Conservation (phyloP, 1,140 invertebrate species). For the Drosophila grimshawi region DNA sequence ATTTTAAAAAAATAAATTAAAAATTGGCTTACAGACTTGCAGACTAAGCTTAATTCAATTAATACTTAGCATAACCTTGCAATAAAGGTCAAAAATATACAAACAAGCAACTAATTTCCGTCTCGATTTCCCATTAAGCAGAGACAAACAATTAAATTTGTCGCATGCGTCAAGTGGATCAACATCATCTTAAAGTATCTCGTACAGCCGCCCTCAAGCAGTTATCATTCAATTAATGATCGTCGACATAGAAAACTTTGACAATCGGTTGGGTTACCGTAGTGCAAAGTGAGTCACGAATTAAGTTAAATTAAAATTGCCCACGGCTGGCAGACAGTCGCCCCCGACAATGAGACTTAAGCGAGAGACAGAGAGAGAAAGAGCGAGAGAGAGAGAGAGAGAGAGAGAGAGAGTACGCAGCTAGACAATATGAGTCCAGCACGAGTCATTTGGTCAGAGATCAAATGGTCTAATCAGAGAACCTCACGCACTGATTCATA, state of each 20-base stretch:
- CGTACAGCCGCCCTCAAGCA: constrained; percentile 6
- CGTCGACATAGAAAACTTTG: constrained; percentile 46
- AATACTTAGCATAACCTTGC: constrained; percentile 53
- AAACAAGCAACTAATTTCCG: constrained; percentile 38
- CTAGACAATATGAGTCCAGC: constrained; percentile 49
- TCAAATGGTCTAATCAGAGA: constrained; percentile 67
- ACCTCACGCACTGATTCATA: constrained; percentile 70
- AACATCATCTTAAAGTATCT: constrained; percentile 45
- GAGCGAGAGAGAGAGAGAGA: constrained; percentile 13
- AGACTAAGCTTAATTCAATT: background rate
- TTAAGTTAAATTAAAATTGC: constrained; percentile 72
- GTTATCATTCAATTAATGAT: constrained; percentile 68
- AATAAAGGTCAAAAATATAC: constrained; percentile 50
- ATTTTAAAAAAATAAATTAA: too few relatives aligned
- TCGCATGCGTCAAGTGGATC: constrained; percentile 38
- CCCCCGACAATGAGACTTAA: constrained; percentile 30
- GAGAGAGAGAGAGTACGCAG: background rate
- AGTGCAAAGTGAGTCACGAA: constrained; percentile 63
- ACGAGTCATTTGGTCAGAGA: constrained; percentile 52
- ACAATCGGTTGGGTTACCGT: constrained; percentile 36
- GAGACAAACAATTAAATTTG: constrained; percentile 41
- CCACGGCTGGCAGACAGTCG: constrained; percentile 16
- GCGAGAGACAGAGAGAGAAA: constrained; percentile 9
- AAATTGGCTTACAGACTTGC: too few relatives aligned
- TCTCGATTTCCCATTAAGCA: constrained; percentile 62